Conservation (phyloP, 2,113 vertebrate species). For the Dicrurus megarhynchus region DNA sequence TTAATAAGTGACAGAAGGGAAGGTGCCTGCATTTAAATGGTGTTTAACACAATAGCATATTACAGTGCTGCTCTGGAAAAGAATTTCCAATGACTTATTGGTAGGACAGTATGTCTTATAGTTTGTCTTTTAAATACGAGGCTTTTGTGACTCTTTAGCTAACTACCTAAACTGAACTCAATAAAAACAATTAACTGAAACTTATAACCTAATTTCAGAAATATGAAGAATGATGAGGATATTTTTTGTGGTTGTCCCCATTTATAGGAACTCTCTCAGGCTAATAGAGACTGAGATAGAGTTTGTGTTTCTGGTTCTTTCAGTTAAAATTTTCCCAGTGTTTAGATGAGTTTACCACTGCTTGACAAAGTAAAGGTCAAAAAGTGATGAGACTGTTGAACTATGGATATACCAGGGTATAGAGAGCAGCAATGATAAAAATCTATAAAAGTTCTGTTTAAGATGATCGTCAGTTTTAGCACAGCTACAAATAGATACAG, state of each 20-base stretch:
- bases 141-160: not conserved
- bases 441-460: not conserved
- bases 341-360: not conserved
- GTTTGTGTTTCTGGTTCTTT: not conserved
- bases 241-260: not conserved
- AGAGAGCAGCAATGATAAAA: not conserved
- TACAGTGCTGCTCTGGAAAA: not conserved
- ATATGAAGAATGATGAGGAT: not conserved
- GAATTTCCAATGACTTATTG: not conserved
- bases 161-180: not conserved
- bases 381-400: not conserved
- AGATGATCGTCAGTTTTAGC: not conserved
- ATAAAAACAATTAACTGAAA: not conserved
- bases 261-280: not conserved
- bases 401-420: not conserved
- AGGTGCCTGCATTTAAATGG: not conserved
- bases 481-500: not conserved
- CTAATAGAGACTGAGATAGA: not conserved
- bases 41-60: not conserved
- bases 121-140: not conserved
- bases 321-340: not conserved
- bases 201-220: not conserved
- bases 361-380: not conserved
- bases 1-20: not conserved
- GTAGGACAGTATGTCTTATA: not conserved